Percentiles rank a stretch among this genome's conserved stretches.
These are phyloP conservation scores for Nowickia ferox DNA, from an alignment of 2,888 invertebrate species.

Conservation along the genomic window DNA sequence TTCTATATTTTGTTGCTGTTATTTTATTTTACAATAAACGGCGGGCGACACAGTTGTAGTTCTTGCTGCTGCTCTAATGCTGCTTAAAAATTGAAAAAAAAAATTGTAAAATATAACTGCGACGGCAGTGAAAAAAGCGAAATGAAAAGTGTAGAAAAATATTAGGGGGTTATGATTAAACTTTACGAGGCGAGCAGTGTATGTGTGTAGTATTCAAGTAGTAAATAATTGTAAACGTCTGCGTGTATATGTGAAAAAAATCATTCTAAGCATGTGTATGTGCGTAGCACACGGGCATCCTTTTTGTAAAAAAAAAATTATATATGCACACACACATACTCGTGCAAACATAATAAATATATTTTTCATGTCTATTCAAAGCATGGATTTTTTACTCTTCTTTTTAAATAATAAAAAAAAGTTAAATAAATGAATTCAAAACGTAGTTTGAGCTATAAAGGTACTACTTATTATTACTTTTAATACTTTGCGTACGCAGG, in stretches of 20 bases:
- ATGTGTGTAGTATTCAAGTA: conserved; percentile 71
- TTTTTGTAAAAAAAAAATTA: conserved; percentile 74
- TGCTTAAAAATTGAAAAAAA: conserved; percentile 51
- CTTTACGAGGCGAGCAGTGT: conserved; percentile 50
- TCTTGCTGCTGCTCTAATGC: conserved; percentile 78
- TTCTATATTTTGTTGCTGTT: conserved; percentile 72
- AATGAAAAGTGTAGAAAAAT: conserved; percentile 67
- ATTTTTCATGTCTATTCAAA: conserved; percentile 77
- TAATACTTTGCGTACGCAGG: conserved; percentile 77
- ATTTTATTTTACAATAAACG: conserved; percentile 72
- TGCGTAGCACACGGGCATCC: conserved; percentile 74
- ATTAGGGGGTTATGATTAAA: conserved; percentile 70
- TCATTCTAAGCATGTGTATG: conserved; percentile 57
- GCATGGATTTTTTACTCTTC: conserved; percentile 29
- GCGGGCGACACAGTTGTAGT: conserved; percentile 73
- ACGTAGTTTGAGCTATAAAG: conserved; percentile 75
- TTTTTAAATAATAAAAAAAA: conserved; percentile 25
- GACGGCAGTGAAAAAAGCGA: conserved; percentile 47
- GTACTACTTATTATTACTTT: conserved; percentile 81
- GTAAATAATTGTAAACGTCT: conserved; percentile 69
- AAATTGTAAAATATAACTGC: conserved; percentile 53
- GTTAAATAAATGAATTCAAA: conserved; percentile 67
- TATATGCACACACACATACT: conserved; percentile 48
- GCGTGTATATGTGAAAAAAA: conserved; percentile 34
- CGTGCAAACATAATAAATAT: conserved; percentile 48